Evolutionary conservation across 2,888 invertebrate species (phyloP).

Genomic region (Ornithoptera alexandrae): DNA sequence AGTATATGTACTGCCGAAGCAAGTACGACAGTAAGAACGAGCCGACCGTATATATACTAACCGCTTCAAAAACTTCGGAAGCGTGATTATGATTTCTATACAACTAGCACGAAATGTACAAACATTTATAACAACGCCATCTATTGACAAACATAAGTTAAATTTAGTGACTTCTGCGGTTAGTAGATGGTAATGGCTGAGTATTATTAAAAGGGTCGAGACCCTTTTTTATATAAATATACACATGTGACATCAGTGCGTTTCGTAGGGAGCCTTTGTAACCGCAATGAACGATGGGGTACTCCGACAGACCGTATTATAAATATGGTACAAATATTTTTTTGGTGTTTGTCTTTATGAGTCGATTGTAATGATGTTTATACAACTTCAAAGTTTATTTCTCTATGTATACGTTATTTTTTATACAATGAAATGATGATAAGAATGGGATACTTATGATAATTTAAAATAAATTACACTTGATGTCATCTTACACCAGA

Average conservation of each 20-base stretch:
- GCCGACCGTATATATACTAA: background rate
- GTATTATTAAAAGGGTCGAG: background rate
- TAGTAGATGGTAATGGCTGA: background rate
- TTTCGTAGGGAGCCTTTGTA: too few species aligned
- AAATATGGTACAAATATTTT: too few species aligned
- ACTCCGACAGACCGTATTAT: too few species aligned
- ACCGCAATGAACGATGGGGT: too few species aligned
- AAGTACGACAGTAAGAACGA: background rate
- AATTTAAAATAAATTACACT: too few species aligned
- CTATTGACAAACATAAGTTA: background rate
- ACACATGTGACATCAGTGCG: background rate
- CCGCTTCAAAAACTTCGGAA: background rate
- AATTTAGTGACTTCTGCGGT: background rate
- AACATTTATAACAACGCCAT: background rate
- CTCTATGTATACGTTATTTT: too few species aligned
- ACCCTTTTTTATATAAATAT: background rate
- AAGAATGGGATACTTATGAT: too few species aligned
- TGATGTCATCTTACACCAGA: too few species aligned
- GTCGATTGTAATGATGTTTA: too few species aligned
- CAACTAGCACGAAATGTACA: background rate
- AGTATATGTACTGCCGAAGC: slow-evolving; percentile 14
- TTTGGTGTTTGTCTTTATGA: too few species aligned
- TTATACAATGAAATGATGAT: too few species aligned
- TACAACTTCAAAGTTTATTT: too few species aligned
- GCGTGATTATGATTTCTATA: background rate